Evolutionary conservation across 2,113 vertebrate species (phyloP), one percentile per base, ranked within the genome.

Genomic region (Dinomys branickii): DNA sequence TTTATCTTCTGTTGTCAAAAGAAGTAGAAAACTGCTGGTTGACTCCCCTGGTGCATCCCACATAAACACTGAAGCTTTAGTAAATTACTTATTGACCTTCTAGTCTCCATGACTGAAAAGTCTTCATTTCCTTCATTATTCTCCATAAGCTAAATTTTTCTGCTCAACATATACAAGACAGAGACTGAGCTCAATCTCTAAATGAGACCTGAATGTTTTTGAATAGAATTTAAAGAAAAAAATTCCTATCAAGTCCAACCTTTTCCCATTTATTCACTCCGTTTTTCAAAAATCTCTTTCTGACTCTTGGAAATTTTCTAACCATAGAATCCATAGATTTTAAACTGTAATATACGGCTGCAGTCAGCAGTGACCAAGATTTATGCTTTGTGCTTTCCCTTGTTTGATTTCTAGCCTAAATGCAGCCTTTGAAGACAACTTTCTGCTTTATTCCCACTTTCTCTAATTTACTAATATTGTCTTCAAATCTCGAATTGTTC

Each of bases 111-210:
- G 80, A 59, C 20, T 87, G 44, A 84, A 90, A 96, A 89, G 67
- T 77, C 65, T 91, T 81, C 47, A 50, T 87, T 97, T 94, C 92
- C 52, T 67, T 92, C 94, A 24, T 65, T 94, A 83, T 88, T 94
- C 82, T 90, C 52, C 84, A 94, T 82, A 85, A 92, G 89, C 63
- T 86, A 82, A 81, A 93, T 97, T 97, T 91, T 94, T 95, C 84
- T 88, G 38, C 59, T 90, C 77, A 88, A 86, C 91, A 85, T 94
- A 90, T 98, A 94, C 33, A 96, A 94, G 63, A n/a, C 77, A 65
- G 19, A 54, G 50, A 90, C 90, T 95, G 26, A 81, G 38, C 58
- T 94, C 6, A 50, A 38, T 73, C 88, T 96, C 75, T 94, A 87
- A 91, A 77, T 83, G 19, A 96, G 38, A 8, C 6, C 47, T 61